Conservation (phyloP, 2,113 vertebrate genomes). For the Pseudorasbora parva region DNA sequence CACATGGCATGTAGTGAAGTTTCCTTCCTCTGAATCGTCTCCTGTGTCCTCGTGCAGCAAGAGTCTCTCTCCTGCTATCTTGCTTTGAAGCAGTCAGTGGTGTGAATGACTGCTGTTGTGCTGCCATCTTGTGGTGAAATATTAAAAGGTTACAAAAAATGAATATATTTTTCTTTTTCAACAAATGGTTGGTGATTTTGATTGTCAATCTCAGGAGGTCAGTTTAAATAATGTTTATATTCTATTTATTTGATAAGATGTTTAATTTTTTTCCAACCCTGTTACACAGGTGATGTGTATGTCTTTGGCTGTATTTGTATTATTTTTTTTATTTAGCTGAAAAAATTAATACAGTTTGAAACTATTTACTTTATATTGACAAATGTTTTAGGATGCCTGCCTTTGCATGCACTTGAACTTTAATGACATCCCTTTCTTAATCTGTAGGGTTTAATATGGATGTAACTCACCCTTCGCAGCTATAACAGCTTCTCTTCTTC, state of each 20-base stretch:
- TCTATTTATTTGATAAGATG: not conserved
- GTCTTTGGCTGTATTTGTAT: not conserved
- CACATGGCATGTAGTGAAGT: slow-evolving; percentile 3
- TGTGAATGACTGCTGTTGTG: not conserved
- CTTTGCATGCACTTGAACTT: too few species aligned
- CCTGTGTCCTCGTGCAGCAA: not conserved
- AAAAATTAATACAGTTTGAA: not conserved
- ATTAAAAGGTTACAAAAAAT: not conserved
- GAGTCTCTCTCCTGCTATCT: too few species aligned
- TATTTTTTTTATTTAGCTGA: not conserved
- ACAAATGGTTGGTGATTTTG: not conserved
- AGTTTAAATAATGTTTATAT: not conserved
- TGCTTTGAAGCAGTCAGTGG: too few species aligned
- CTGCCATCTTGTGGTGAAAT: slow-evolving; percentile 44
- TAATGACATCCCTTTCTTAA: too few species aligned
- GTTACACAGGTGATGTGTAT: not conserved
- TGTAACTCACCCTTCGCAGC: too few species aligned
- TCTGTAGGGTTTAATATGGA: too few species aligned
- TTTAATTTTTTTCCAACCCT: not conserved
- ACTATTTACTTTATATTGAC: not conserved
- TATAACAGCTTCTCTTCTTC: too few species aligned
- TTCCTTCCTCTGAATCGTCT: not conserved
- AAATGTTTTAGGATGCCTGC: too few species aligned
- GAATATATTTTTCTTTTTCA: not conserved
- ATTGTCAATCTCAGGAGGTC: not conserved